These are phyloP conservation scores for Mythimna impura DNA, from an alignment of 2,888 invertebrate genomes.

Conservation along the genomic window DNA sequence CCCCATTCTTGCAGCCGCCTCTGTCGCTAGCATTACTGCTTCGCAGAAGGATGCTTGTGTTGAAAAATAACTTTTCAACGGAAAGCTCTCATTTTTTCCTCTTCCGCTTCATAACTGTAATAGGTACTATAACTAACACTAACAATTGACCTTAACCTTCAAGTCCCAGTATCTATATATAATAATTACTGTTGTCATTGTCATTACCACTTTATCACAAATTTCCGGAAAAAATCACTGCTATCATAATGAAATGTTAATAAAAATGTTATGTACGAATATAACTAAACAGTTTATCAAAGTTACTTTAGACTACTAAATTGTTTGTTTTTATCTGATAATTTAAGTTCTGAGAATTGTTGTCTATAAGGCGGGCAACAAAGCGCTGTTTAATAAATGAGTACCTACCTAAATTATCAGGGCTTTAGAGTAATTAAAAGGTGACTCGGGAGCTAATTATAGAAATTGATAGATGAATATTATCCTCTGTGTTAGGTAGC, in stretches of 20 bases:
- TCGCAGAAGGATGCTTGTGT: no score
- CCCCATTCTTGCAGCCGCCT: no score
- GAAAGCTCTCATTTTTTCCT: no score
- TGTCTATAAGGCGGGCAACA: conserved; percentile 34
- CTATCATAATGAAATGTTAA: conserved; percentile 26
- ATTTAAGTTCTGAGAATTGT: conserved; percentile 35
- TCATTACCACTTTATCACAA: conserved; percentile 3
- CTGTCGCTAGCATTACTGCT: no score
- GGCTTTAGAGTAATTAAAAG: neutral
- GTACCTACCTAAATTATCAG: conserved; percentile 16
- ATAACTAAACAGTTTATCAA: conserved; percentile 28
- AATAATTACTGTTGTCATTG: neutral
- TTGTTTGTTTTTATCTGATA: conserved; percentile 39
- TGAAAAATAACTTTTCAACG: no score
- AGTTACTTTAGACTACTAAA: conserved; percentile 41
- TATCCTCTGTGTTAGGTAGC: no score
- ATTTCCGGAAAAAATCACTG: conserved; percentile 32
- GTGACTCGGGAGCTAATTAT: conserved; percentile 8
- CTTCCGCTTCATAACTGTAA: no score
- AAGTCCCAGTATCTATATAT: neutral
- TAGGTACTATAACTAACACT: no score
- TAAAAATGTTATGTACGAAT: conserved; percentile 21
- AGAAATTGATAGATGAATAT: neutral
- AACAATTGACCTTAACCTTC: no score
- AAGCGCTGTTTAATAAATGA: neutral